Conservation (phyloP, 2,113 vertebrate genomes). For the Saccopteryx leptura region DNA sequence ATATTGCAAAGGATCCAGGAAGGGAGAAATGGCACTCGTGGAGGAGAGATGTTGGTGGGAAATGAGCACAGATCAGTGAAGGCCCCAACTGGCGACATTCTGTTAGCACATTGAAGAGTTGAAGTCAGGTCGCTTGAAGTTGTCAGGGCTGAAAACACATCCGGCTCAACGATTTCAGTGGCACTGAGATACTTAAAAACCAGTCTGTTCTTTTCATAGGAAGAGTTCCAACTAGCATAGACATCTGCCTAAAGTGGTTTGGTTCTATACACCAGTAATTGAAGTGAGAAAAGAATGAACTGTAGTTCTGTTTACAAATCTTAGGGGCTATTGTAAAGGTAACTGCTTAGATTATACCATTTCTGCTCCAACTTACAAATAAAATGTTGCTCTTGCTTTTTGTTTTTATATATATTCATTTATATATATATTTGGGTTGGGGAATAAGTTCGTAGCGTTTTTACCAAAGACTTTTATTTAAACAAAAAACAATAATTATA, state of each 20-base stretch:
- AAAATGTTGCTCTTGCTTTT: background rate
- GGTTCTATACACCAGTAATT: background rate
- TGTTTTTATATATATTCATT: background rate
- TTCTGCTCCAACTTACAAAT: background rate
- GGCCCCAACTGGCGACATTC: background rate
- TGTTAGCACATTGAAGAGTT: slow-evolving; percentile 19
- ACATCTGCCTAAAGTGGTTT: background rate
- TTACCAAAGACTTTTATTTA: no score
- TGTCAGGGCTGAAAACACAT: background rate
- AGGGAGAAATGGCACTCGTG: background rate
- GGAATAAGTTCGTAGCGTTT: no score
- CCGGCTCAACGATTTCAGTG: background rate
- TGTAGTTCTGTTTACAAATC: background rate
- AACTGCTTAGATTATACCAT: background rate
- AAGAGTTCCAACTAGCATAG: background rate
- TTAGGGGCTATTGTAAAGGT: background rate
- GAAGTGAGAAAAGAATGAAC: background rate
- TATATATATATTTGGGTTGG: no score
- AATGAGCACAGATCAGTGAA: background rate
- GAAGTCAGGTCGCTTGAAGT: background rate
- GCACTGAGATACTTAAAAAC: background rate
- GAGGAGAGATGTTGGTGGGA: background rate
- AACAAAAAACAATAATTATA: no score
- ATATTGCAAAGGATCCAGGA: background rate
- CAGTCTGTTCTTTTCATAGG: background rate